A percentile compares a stretch with the other conserved stretches of the same genome.
phyloP scores from a whole-genome alignment of 2,888 invertebrate species.

The Arenicola marina region DNA sequence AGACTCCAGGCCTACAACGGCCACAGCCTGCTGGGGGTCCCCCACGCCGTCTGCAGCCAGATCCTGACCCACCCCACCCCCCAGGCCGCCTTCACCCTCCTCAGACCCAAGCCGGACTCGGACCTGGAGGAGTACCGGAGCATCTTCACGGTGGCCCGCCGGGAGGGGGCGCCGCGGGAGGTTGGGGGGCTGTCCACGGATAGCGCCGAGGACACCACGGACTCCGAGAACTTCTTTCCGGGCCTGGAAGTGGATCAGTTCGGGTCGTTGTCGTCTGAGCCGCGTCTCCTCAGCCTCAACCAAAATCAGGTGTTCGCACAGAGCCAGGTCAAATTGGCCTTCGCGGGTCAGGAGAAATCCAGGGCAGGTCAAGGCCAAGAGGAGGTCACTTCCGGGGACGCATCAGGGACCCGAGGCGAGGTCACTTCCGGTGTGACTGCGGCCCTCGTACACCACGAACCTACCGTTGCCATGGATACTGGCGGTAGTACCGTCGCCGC shows the following conservation, averaged over 20 bases:
- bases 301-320: conserved; percentile 5
- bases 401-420: neutral
- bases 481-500: neutral
- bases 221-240: neutral
- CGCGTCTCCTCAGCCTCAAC: neutral
- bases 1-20: neutral
- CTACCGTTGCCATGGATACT: no score
- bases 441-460: neutral
- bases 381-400: neutral
- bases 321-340: neutral
- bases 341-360: neutral
- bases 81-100: neutral
- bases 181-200: neutral
- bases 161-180: no score
- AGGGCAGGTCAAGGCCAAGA: neutral
- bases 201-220: neutral
- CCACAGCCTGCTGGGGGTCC: neutral
- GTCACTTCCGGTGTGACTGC: neutral
- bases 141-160: no score
- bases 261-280: no score
- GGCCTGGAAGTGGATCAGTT: neutral
- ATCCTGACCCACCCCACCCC: neutral
- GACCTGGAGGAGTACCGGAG: no score
- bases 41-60: neutral
- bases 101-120: neutral